These are phyloP conservation scores for Xestia rhomboidea DNA, from an alignment of 2,888 invertebrate genomes.

Conservation along the genomic window DNA sequence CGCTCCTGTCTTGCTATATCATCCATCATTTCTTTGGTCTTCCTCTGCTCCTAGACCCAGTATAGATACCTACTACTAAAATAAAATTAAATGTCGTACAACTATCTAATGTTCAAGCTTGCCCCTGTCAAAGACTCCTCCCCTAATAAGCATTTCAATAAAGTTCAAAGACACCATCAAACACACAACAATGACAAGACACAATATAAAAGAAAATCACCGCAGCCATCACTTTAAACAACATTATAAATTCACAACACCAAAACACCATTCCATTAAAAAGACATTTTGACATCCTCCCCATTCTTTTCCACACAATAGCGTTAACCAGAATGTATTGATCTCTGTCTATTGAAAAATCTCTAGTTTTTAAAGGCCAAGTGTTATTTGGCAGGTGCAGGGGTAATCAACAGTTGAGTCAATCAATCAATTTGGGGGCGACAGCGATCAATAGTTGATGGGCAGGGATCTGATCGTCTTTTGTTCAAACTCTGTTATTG, in stretches of 20 bases:
- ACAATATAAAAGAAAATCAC: conserved; percentile 23
- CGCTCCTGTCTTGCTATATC: too few relatives aligned
- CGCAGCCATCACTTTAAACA: conserved; percentile 31
- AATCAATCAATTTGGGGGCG: conserved; percentile 62
- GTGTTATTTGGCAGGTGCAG: conserved; percentile 40
- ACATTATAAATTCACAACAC: conserved; percentile 46
- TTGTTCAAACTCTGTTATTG: conserved; percentile 60
- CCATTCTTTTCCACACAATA: conserved; percentile 46
- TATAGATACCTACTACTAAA: not conserved
- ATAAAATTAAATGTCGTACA: not conserved
- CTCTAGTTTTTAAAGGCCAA: conserved; percentile 34
- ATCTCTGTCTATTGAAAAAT: conserved; percentile 17
- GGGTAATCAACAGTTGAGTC: conserved; percentile 67
- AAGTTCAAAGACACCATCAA: not conserved
- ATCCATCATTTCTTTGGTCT: too few relatives aligned
- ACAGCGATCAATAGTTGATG: conserved; percentile 57
- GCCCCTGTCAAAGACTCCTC: not conserved
- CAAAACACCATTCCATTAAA: conserved; percentile 49
- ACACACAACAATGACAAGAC: conserved; percentile 5
- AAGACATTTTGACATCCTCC: conserved; percentile 49
- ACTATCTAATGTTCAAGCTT: not conserved
- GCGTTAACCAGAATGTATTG: conserved; percentile 34
- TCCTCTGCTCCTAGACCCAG: too few relatives aligned
- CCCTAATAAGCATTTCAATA: not conserved
- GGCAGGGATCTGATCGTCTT: conserved; percentile 50